Percentiles rank a stretch among this genome's conserved stretches.
phyloP scores from a whole-genome alignment of 2,797 vertebrate species.

The Malacoraja senta region DNA sequence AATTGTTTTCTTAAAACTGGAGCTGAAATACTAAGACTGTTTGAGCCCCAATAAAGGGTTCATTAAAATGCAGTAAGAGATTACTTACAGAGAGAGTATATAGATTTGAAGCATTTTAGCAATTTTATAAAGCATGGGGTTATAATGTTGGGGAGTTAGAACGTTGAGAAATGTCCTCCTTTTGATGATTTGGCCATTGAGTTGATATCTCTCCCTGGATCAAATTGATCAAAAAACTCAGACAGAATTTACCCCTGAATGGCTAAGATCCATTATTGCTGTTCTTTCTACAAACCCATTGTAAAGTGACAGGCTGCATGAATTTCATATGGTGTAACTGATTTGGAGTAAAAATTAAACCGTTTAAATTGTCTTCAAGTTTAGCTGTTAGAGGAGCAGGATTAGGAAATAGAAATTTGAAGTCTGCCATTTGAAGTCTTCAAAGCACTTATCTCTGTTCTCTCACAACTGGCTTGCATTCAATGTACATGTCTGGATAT shows the following conservation, averaged over 20 bases:
- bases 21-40: neutral
- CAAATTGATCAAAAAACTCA: neutral
- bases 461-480: neutral
- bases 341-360: neutral
- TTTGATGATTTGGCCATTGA: neutral
- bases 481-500: neutral
- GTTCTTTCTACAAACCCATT: neutral
- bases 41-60: neutral
- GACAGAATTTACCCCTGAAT: neutral
- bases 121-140: neutral
- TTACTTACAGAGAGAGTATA: neutral
- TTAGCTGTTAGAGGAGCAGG: neutral
- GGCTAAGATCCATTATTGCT: neutral
- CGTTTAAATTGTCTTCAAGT: neutral
- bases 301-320: neutral
- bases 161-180: neutral
- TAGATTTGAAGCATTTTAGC: neutral
- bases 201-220: neutral
- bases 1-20: neutral
- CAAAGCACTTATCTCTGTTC: neutral
- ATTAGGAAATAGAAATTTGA: neutral
- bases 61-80: neutral
- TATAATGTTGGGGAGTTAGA: neutral
- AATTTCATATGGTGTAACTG: neutral
- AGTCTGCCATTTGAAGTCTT: neutral